These are phyloP conservation scores for Melanerpes aurifrons DNA, from an alignment of 2,113 vertebrate genomes.

Conservation along the genomic window DNA sequence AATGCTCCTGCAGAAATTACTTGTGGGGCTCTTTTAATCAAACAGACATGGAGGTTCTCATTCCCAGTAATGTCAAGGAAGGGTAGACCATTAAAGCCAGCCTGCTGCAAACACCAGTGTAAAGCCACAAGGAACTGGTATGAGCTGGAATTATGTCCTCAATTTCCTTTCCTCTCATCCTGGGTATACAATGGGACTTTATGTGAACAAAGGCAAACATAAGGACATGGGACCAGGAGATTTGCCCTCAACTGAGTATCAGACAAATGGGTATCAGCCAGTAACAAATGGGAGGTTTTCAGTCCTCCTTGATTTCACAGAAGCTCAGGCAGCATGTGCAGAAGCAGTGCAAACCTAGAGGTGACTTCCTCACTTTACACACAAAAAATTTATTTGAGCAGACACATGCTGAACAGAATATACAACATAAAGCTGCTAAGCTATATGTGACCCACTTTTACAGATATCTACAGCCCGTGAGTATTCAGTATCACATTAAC, in stretches of 20 bases:
- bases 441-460: background rate
- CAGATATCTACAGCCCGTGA: background rate
- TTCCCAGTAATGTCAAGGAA: background rate
- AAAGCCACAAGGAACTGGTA: background rate
- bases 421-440: conserved; percentile 3
- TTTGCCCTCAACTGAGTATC: background rate
- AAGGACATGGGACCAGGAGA: background rate
- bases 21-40: background rate
- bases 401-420: background rate
- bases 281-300: background rate
- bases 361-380: background rate
- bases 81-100: background rate
- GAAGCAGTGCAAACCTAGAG: background rate
- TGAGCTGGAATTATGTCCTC: background rate
- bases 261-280: background rate
- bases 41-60: background rate
- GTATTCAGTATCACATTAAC: conserved; percentile 44
- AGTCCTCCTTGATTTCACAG: background rate
- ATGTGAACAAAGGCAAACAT: background rate
- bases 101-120: background rate
- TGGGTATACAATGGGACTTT: background rate
- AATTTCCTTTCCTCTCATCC: background rate
- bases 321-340: background rate
- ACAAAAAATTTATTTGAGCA: background rate
- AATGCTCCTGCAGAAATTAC: background rate